A percentile compares a stretch with the other conserved stretches of the same genome.
Conservation (phyloP, 2,113 vertebrate species). For the Melanocharis versteri region DNA sequence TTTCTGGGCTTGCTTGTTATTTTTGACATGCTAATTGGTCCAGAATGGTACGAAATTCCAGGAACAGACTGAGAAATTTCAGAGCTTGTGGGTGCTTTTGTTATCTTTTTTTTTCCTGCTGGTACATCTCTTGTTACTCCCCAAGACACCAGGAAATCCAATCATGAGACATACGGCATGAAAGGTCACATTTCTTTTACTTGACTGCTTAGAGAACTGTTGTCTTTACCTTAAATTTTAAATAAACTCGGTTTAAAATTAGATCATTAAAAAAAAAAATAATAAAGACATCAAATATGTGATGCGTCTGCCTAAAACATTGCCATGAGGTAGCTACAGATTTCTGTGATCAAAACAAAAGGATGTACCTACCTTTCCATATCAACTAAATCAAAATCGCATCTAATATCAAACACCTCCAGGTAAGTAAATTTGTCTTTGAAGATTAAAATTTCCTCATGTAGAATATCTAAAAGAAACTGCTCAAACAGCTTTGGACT, state of each 20-base stretch:
- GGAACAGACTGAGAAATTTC: neutral
- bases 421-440: neutral
- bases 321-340: neutral
- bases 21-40: neutral
- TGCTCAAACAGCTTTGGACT: rapidly evolving
- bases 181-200: neutral
- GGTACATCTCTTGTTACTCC: neutral
- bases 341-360: neutral
- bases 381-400: neutral
- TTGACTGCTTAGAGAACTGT: neutral
- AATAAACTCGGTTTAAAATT: neutral
- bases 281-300: neutral
- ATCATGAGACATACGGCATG: rapidly evolving
- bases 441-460: neutral
- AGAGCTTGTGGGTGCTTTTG: rapidly evolving
- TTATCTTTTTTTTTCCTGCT: neutral
- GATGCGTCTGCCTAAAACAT: neutral
- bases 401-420: neutral
- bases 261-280: neutral
- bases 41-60: neutral
- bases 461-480: neutral
- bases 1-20: neutral
- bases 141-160: neutral
- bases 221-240: neutral
- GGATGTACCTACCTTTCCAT: neutral